Evolutionary conservation across 2,113 vertebrate genomes (phyloP), one percentile per base, ranked within the genome.

Genomic region (Sylvietta virens): DNA sequence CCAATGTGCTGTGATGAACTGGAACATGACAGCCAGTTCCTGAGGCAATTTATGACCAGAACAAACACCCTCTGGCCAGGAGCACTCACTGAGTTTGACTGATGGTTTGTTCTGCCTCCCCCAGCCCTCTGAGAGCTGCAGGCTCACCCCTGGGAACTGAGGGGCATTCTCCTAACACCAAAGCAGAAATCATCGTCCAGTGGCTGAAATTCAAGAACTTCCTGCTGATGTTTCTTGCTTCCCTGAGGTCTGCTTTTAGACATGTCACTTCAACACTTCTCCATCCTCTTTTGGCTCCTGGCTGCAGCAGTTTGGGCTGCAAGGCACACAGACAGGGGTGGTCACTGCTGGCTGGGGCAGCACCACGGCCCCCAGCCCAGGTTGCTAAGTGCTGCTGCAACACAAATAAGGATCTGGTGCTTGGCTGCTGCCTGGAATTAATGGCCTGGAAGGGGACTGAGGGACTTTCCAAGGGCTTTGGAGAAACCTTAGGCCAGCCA

Each of bases 21-120:
- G 13, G 50, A 74, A 83, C 27, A 71, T 33, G 40, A 44, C 2
- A 37, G 53, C 76, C 39, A 80, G 21, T 40, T 82, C 86, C 53
- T 37, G 22, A 62, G 37, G 21, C 16, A 10, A 23, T 88, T 53
- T 77, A 54, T 15, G 50, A 71, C 28, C 13, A 96, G 57, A 69
- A 40, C 62, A 69, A 88, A 13, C 67, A 70, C 14, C 39, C 30
- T 39, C 42, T 40, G 27, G 28, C 57, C 65, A 86, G 35, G 33
- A 82, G 70, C 70, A 53, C 0, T 0, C 21, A 11, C 61, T 23
- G 26, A 1, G 0, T 27, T 42, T 35, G 30, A 51, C 19, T 0
- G 0, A 45, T 4, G 26, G 21, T 9, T 42, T 82, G 35, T 30
- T 53, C 23, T 57, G 42, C 57, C 81, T 79, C 48, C 86, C 48